Base-by-base conservation (phyloP, 2,113 vertebrate genomes). In the Calyptomena viridis region DNA sequence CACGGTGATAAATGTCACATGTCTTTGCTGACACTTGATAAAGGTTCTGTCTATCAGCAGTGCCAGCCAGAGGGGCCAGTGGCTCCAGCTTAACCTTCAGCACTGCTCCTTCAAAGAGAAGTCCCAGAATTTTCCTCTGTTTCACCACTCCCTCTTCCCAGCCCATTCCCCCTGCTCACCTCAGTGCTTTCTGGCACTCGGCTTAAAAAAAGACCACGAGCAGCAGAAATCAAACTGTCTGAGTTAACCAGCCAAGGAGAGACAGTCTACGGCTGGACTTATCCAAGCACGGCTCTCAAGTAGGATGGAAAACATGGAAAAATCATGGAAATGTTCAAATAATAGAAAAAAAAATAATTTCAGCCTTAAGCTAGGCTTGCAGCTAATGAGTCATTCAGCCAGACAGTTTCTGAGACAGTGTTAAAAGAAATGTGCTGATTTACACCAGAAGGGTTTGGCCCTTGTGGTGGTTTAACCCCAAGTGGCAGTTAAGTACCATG, bases 1-100 rank as follows among this genome's bases (percentile, higher is more conserved):
- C 78, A 33, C 23, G 1, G 76, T 97, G 97, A 97, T 93, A 97
- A 97, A 98, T 97, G 97, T 96, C 97, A 98, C 93, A 75, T 93
- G 93, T 88, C 94, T 94, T 58, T 64, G 83, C 93, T 97, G 97
- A 96, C 97, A 97, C 97, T 96, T 95, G 95, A 97, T 95, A 97
- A 98, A 97, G 97, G 92, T 97, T 95, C 91, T 84, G 83, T 78
- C 95, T 59, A 95, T 93, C 84, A 85, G 68, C 25, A 1, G 27
- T 53, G 72, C 47, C 89, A 96, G 96, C 75, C 89, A 73, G 78
- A 22, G 3, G 88, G 84, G 84, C 84, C 87, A 92, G 84, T 40
- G 87, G 76, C 44, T 91, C n/a, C 10, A 62, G 79, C 79, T 97
- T 97, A 95, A 96, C 84, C 87, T 95, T 89, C 39, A 75, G 11